A percentile compares a stretch with the other conserved stretches of the same genome.
Evolutionary conservation across 2,797 vertebrate genomes (phyloP).

Genomic region (Kryptopterus vitreolus): DNA sequence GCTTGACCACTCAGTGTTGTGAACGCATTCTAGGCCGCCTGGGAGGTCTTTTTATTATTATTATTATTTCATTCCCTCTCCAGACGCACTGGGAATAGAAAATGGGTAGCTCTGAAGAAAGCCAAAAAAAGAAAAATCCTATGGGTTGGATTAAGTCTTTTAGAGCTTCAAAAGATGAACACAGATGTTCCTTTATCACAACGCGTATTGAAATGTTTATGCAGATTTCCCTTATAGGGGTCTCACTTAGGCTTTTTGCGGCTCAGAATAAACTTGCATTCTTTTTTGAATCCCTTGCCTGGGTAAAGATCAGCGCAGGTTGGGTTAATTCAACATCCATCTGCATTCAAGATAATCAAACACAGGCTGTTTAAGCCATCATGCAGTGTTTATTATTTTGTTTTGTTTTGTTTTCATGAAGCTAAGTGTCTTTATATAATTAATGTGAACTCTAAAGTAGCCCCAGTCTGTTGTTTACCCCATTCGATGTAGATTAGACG

Average conservation of each 20-base stretch:
- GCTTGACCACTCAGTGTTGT: slow-evolving; percentile 5
- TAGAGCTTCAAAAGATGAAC: background rate
- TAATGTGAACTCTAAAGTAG: slow-evolving; percentile 20
- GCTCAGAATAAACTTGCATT: slow-evolving; percentile 1
- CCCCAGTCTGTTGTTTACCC: slow-evolving; percentile 37
- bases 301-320: background rate
- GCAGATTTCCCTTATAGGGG: background rate
- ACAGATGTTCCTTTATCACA: background rate
- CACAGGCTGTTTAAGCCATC: background rate
- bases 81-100: slow-evolving; percentile 15
- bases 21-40: slow-evolving; percentile 17
- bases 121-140: background rate
- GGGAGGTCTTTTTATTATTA: slow-evolving; percentile 25
- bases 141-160: background rate
- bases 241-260: background rate
- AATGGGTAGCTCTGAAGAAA: slow-evolving; percentile 7
- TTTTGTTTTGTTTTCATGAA: background rate
- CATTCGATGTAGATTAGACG: slow-evolving; percentile 29
- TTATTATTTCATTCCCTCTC: slow-evolving; percentile 31
- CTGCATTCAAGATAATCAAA: too few relatives aligned
- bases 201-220: background rate
- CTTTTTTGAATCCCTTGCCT: background rate
- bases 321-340: background rate
- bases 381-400: slow-evolving; percentile 3
- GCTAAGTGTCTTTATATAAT: slow-evolving; percentile 12